Conservation (phyloP, 2,888 invertebrate species). For the Eulithis testata region DNA sequence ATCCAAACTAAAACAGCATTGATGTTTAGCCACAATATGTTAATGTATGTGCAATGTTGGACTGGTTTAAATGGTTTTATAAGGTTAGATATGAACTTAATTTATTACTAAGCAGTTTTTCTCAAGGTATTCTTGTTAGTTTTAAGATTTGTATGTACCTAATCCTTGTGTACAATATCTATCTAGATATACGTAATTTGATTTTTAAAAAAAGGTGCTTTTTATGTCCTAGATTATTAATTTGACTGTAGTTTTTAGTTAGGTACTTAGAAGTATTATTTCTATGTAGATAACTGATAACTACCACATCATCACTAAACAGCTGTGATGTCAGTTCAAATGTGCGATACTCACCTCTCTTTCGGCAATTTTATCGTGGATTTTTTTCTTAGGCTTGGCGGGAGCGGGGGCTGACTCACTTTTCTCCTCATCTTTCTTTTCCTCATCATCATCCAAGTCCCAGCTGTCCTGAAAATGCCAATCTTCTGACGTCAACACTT, state of each 20-base stretch:
- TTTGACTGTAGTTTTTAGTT: neutral
- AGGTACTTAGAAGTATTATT: neutral
- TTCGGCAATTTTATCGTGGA: slow-evolving; percentile 93
- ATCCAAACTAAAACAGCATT: too few species aligned
- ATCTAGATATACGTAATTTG: too few species aligned
- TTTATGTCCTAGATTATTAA: too few species aligned
- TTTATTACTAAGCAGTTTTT: slow-evolving; percentile 11
- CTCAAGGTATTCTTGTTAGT: slow-evolving; percentile 6
- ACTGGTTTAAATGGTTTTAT: slow-evolving; percentile 4
- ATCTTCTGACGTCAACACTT: slow-evolving; percentile 74
- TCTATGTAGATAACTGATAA: slow-evolving; percentile 4
- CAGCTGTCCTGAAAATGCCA: slow-evolving; percentile 91
- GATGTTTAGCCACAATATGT: neutral
- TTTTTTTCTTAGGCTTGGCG: slow-evolving; percentile 89
- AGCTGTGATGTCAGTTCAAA: slow-evolving; percentile 17
- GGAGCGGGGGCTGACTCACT: slow-evolving; percentile 85
- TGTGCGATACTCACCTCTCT: slow-evolving; percentile 87
- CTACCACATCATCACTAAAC: slow-evolving; percentile 10
- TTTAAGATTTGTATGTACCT: too few species aligned
- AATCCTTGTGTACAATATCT: too few species aligned
- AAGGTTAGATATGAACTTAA: neutral
- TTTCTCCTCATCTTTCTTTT: slow-evolving; percentile 90
- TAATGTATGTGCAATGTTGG: neutral
- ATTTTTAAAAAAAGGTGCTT: too few species aligned
- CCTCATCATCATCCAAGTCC: slow-evolving; percentile 94